These are phyloP conservation scores for Bos indicus DNA, from an alignment of 2,113 vertebrate species.

Conservation along the genomic window DNA sequence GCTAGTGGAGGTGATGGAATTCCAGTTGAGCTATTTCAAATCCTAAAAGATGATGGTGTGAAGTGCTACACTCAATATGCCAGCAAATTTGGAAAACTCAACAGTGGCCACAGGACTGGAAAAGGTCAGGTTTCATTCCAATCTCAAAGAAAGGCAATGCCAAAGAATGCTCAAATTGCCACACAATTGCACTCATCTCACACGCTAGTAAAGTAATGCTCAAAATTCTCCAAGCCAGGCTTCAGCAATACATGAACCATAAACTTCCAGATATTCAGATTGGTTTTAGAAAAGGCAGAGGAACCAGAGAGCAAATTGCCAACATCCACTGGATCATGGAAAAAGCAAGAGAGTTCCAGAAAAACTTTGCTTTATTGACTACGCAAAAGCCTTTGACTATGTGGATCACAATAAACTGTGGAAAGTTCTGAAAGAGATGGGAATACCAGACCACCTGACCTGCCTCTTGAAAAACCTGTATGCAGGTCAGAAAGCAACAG, in stretches of 20 bases:
- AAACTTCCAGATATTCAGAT: background rate
- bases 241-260: background rate
- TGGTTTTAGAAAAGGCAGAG: background rate
- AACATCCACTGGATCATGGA: accelerated
- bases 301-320: background rate
- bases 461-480: background rate
- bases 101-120: background rate
- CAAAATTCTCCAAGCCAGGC: background rate
- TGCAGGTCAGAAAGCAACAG: background rate
- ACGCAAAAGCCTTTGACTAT: background rate
- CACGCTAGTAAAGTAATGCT: background rate
- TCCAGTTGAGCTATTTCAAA: background rate
- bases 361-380: background rate
- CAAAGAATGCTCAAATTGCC: background rate
- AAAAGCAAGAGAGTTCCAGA: background rate
- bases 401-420: background rate
- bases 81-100: background rate
- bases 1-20: background rate
- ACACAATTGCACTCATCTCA: background rate
- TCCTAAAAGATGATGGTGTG: background rate
- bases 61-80: background rate
- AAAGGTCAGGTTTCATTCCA: background rate
- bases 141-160: background rate
- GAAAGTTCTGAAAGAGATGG: background rate
- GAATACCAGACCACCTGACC: background rate